These are phyloP conservation scores for Euphydryas editha DNA, from an alignment of 2,888 invertebrate species.

Conservation along the genomic window DNA sequence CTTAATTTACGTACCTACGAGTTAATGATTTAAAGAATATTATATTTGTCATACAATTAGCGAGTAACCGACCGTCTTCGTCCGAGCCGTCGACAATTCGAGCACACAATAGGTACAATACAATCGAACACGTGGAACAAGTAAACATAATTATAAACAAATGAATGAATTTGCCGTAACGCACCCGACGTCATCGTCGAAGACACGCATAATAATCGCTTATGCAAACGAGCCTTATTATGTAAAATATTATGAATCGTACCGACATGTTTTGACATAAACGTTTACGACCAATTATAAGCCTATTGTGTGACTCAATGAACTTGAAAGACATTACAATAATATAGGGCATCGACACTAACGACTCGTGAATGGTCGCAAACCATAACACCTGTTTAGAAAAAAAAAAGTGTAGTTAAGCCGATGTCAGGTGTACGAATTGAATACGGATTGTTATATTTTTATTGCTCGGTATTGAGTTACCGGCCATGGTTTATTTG, in stretches of 20 bases:
- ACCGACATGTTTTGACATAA: constrained; percentile 76
- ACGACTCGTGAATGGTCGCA: constrained; percentile 56
- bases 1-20: not conserved
- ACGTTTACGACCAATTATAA: constrained; percentile 77
- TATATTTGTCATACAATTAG: not conserved
- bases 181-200: constrained; percentile 68
- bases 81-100: too few relatives aligned
- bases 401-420: constrained; percentile 56
- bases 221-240: constrained; percentile 81
- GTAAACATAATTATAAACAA: constrained; percentile 77
- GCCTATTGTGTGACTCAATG: constrained; percentile 77
- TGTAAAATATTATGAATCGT: constrained; percentile 75
- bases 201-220: constrained; percentile 80
- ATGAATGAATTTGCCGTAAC: constrained; percentile 78
- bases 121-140: constrained; percentile 76
- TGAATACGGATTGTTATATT: constrained; percentile 63
- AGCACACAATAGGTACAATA: constrained; percentile 67
- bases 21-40: not conserved
- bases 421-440: constrained; percentile 70
- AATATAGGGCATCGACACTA: constrained; percentile 80
- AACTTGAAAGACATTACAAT: constrained; percentile 77
- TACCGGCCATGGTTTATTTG: constrained; percentile 22
- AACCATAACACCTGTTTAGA: constrained; percentile 71
- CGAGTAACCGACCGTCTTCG: not conserved
- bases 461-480: constrained; percentile 50